Conservation (phyloP, 1,140 invertebrate species). For the Micrasema longulum region DNA sequence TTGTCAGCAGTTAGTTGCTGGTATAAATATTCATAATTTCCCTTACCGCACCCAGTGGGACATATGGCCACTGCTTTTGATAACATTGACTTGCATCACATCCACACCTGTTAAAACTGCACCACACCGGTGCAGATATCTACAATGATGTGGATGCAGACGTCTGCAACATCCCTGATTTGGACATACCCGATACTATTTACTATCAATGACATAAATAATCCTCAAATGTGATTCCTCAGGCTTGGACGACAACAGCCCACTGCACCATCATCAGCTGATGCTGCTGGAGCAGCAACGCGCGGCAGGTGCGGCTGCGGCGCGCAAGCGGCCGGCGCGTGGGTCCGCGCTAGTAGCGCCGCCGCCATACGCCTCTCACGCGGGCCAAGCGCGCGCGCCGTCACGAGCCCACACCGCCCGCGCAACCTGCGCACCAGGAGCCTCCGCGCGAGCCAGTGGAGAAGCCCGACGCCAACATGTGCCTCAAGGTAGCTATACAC, state of each 20-base stretch:
- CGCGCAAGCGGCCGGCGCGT: constrained; percentile 68
- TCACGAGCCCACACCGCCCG: constrained; percentile 58
- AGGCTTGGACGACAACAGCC: constrained; percentile 46
- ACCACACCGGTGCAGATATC: too few relatives aligned
- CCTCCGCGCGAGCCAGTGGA: constrained; percentile 74
- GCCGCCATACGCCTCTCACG: constrained; percentile 50
- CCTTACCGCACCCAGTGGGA: too few relatives aligned
- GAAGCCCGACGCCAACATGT: constrained; percentile 87
- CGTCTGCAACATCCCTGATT: too few relatives aligned
- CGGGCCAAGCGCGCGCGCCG: constrained; percentile 58
- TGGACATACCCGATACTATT: too few relatives aligned
- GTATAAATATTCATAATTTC: too few relatives aligned
- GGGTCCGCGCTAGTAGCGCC: constrained; percentile 51
- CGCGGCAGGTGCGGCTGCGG: constrained; percentile 63
- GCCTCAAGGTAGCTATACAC: constrained; percentile 76
- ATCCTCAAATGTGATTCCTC: background rate
- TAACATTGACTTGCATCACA: too few relatives aligned
- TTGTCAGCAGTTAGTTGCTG: too few relatives aligned
- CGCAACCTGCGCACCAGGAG: constrained; percentile 64
- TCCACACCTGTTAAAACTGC: too few relatives aligned
- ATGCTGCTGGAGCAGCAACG: constrained; percentile 65
- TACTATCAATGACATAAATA: too few relatives aligned
- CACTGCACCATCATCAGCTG: constrained; percentile 63
- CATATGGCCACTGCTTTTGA: too few relatives aligned
- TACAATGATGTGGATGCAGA: too few relatives aligned